Conservation (phyloP, 1,140 invertebrate species). For the Pachypeltis micranthus region DNA sequence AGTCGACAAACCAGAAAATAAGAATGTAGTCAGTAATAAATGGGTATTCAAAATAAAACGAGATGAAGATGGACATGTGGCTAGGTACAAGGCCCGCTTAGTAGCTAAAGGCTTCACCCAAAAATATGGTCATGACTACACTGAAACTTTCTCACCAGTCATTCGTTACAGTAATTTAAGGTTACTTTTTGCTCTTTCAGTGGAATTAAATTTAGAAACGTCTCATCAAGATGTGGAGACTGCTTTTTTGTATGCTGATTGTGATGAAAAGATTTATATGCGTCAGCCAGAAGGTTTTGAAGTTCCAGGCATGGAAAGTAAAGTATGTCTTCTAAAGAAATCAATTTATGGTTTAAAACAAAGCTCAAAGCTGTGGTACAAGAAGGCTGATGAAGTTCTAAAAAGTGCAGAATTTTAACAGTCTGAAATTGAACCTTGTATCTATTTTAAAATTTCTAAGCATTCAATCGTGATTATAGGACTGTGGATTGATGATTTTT, state of each 20-base stretch:
- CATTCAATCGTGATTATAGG: not conserved
- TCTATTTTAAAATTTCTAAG: not conserved
- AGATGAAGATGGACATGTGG: constrained; percentile 27
- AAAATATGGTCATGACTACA: constrained; percentile 31
- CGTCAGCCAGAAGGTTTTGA: constrained; percentile 32
- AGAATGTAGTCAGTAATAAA: constrained; percentile 29
- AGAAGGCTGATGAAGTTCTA: not conserved
- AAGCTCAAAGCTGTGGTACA: not conserved
- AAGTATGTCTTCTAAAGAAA: not conserved
- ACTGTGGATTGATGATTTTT: not conserved
- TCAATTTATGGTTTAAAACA: not conserved
- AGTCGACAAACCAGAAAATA: constrained; percentile 27
- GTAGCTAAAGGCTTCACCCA: constrained; percentile 37
- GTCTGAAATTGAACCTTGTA: not conserved
- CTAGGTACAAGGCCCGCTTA: constrained; percentile 35
- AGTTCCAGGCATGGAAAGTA: constrained; percentile 14
- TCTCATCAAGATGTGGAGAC: constrained; percentile 33
- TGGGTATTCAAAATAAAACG: constrained; percentile 34
- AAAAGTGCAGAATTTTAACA: not conserved
- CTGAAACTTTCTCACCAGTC: constrained; percentile 33
- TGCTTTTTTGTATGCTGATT: constrained; percentile 35
- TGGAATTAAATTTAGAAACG: constrained; percentile 29
- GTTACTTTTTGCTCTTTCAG: constrained; percentile 32
- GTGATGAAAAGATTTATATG: constrained; percentile 35
- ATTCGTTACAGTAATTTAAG: constrained; percentile 31